Conservation (phyloP, 2,113 vertebrate species). For the Actinemys pallida region DNA sequence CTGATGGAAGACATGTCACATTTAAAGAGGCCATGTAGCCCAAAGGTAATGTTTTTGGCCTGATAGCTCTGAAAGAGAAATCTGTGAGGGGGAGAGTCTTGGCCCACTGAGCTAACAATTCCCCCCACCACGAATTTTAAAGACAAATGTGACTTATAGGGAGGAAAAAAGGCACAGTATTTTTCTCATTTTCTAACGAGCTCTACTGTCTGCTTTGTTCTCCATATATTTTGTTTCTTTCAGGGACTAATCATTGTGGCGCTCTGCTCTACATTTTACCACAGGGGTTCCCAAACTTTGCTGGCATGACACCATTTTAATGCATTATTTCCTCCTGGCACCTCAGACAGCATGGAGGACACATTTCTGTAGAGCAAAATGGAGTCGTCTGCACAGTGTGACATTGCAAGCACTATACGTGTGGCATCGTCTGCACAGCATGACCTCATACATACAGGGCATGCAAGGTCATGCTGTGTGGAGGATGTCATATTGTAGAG, state of each 20-base stretch:
- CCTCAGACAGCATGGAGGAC: too few relatives aligned
- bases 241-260: neutral
- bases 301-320: neutral
- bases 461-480: too few relatives aligned
- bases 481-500: too few relatives aligned
- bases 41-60: neutral
- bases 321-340: neutral
- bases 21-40: neutral
- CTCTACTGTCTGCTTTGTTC: neutral
- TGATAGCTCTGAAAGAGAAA: neutral
- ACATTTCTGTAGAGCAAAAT: too few relatives aligned
- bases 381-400: too few relatives aligned
- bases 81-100: neutral
- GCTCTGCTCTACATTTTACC: neutral
- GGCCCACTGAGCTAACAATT: neutral
- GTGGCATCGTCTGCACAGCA: too few relatives aligned
- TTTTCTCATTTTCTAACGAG: neutral
- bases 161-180: neutral
- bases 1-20: too few relatives aligned
- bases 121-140: neutral
- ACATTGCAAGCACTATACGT: too few relatives aligned
- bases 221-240: rapidly evolving
- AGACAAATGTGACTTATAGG: neutral
- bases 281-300: neutral
- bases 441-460: too few relatives aligned